A percentile compares a stretch with the other conserved stretches of the same genome.
These are phyloP conservation scores for Uromys caudimaculatus DNA, from an alignment of 2,797 vertebrate genomes.

Conservation along the genomic window DNA sequence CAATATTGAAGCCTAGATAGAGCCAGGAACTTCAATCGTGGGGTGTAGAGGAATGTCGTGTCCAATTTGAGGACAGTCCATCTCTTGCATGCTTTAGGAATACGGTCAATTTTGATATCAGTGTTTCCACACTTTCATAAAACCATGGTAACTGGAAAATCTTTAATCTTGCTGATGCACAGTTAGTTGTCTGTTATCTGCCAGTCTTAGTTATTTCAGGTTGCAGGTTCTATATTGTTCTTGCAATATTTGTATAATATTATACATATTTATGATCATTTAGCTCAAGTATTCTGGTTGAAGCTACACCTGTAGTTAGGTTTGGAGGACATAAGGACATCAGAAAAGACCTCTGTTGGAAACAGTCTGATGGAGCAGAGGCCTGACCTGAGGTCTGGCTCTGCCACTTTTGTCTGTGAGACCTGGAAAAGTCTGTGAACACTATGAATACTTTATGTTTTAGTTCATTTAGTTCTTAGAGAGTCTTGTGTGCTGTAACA, in stretches of 20 bases:
- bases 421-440: not conserved
- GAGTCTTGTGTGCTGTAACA: not conserved
- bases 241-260: not conserved
- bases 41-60: not conserved
- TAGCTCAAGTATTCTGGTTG: not conserved
- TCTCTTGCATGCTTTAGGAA: not conserved
- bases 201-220: not conserved
- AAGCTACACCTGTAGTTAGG: not conserved
- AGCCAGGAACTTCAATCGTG: not conserved
- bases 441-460: not conserved
- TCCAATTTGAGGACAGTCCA: not conserved
- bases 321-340: not conserved
- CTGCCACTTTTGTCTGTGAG: not conserved
- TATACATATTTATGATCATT: not conserved
- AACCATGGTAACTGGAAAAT: not conserved
- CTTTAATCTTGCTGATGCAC: not conserved
- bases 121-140: not conserved
- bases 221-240: not conserved
- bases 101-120: conserved; percentile 2
- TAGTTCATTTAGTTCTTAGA: conserved; percentile 20
- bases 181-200: conserved; percentile 12
- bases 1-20: not conserved
- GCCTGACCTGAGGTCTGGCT: not conserved
- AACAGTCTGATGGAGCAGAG: not conserved
- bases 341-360: not conserved